Percentiles rank a stretch among this genome's conserved stretches.
Evolutionary conservation across 23 tunicate genomes (phyloP).

Genomic region (Diplosoma virens): DNA sequence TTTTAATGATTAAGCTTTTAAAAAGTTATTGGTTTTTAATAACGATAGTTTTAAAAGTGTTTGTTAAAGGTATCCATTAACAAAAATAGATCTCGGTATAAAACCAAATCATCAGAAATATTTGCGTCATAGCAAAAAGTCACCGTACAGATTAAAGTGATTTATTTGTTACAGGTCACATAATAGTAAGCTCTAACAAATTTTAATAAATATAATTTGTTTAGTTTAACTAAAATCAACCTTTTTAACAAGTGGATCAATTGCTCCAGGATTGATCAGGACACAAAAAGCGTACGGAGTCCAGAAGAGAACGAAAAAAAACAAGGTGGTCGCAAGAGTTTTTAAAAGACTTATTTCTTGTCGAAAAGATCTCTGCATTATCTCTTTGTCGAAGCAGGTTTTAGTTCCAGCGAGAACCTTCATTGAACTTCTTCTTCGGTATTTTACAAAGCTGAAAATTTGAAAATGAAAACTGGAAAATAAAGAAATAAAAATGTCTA

Average conservation of each 20-base stretch:
- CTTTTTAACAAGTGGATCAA: constrained; percentile 18
- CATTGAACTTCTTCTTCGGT: not conserved
- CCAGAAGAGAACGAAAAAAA: constrained; percentile 37
- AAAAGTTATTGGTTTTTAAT: too few species aligned
- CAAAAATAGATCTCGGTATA: too few species aligned
- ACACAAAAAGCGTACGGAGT: constrained; percentile 29
- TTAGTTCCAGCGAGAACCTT: not conserved
- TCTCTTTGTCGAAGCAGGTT: not conserved
- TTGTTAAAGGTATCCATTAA: too few species aligned
- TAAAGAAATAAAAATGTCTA: not conserved
- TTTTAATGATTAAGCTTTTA: too few species aligned
- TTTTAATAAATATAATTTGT: too few species aligned
- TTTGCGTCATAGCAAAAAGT: too few species aligned
- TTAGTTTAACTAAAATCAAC: too few species aligned
- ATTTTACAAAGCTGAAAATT: not conserved
- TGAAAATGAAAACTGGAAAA: not conserved
- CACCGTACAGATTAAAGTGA: too few species aligned
- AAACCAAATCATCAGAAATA: too few species aligned
- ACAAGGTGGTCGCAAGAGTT: constrained; percentile 32
- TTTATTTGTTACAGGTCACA: too few species aligned
- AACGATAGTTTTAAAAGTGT: too few species aligned
- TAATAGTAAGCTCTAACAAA: too few species aligned
- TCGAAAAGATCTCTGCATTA: not conserved
- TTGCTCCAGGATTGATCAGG: constrained; percentile 2
- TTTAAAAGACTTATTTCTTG: constrained; percentile 28